Percentiles rank a stretch among this genome's conserved stretches.
These are phyloP conservation scores for Cottoperca gobio DNA, from an alignment of 2,797 vertebrate genomes.

Conservation along the genomic window DNA sequence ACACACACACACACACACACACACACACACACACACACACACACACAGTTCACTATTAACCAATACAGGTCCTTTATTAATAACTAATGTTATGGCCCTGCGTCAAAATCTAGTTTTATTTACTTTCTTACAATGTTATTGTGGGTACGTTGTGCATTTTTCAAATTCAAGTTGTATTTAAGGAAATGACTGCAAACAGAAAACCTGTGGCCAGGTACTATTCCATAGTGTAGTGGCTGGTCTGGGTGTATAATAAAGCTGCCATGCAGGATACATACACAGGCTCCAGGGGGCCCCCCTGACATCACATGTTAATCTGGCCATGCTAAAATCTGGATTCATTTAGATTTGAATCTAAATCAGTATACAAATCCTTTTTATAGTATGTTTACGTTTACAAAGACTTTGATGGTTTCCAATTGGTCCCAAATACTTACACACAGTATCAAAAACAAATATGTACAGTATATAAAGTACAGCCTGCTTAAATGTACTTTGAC, in stretches of 20 bases:
- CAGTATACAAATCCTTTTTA: neutral
- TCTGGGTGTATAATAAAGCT: neutral
- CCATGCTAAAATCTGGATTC: neutral
- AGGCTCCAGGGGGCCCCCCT: neutral
- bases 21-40: slow-evolving; percentile 30
- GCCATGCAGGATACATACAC: neutral
- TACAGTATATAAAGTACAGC: neutral
- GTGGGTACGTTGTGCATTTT: neutral
- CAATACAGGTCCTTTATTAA: neutral
- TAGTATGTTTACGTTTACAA: neutral
- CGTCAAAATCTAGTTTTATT: neutral
- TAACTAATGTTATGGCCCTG: neutral
- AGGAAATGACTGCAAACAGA: neutral
- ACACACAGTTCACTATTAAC: slow-evolving; percentile 8
- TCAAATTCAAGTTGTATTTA: neutral
- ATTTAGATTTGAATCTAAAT: neutral
- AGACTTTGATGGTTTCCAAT: neutral
- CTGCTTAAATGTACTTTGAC: neutral
- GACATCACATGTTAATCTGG: neutral
- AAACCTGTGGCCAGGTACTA: neutral
- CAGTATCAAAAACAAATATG: neutral
- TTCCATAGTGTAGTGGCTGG: neutral
- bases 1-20: no score
- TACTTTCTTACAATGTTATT: neutral
- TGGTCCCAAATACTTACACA: neutral